Evolutionary conservation across 2,797 vertebrate species (phyloP), one percentile per base, ranked within the genome.

Genomic region (Mus caroli): DNA sequence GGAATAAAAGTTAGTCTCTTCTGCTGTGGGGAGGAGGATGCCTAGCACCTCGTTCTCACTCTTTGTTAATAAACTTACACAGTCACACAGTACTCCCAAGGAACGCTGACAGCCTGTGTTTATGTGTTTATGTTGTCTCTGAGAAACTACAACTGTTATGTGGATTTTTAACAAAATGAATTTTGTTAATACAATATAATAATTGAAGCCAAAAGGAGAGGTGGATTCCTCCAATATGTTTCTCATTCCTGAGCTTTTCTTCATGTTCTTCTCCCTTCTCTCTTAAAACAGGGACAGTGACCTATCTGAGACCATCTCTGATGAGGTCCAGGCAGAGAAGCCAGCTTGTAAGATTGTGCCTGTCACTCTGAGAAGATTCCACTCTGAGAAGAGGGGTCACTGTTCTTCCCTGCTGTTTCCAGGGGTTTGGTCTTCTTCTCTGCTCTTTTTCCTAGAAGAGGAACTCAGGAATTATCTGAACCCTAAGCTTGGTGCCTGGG

Each of bases 71-170:
- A 90, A 93, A 93, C 58, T 64, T 67, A 94, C 93, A 94, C 85
- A 94, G 82, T 62, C 95, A 94, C 80, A 94, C 84, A 60, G 73
- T 43, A 31, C 71, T 85, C 90, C 82, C 83, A 84, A 92, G 93
- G 95, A 96, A 85, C 54, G 10, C 8, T 54, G 88, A 94, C 94
- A 98, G 97, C 95, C 94, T 96, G 95, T 97, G 95, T 97, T 97
- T 97, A 88, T 46, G 67, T 97, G 94, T 97, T 97, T 97, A 83
- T 96, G 79, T 94, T 97, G 92, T 94, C 60, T 96, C 76, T 54
- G 14, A 90, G 82, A 93, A 93, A 73, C 89, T 90, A 77, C 76
- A 95, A 95, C n/a, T 94, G 79, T 89, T 71, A 7, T 78, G 84
- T 40, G 46, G 90, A 94, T 95, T 96, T 34, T 82, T 69, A 85